Conservation (phyloP, 2,113 vertebrate genomes). For the human region GRCh38 chr1:229058001-229058500, state of each 20-base stretch:
- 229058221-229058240: no score
- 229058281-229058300: rapidly evolving
- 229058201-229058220: not conserved
- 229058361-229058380: not conserved
- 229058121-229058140: not conserved
- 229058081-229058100: not conserved
- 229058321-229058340: rapidly evolving
- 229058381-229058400: not conserved
- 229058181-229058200: not conserved
- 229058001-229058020: not conserved
- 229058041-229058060: not conserved
- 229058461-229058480: not conserved
- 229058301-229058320: not conserved
- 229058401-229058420: not conserved
- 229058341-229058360: not conserved
- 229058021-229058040: not conserved
- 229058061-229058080: not conserved
- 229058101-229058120: not conserved
- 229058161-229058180: not conserved
- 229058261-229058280: not conserved
- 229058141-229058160: not conserved
- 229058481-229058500: not conserved
- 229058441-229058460: rapidly evolving
- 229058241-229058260: not conserved
- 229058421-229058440: not conserved